Percentiles rank a stretch among this genome's conserved stretches.
Conservation (phyloP, 2,888 invertebrate species). For the Mechanitis messenoides region DNA sequence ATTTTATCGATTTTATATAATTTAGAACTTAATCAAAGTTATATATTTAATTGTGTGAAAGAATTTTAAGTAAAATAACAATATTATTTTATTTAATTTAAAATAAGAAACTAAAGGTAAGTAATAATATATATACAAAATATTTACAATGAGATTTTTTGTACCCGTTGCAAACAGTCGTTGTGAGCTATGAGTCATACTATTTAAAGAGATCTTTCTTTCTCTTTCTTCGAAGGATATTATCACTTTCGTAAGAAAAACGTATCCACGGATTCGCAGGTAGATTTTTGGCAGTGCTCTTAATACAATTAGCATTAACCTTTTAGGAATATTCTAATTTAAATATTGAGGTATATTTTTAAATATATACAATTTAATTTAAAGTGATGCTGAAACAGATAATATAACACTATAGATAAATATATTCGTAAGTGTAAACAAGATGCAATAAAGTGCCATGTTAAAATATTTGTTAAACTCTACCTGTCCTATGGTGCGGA, state of each 20-base stretch:
- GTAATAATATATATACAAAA: neutral
- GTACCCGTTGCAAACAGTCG: neutral
- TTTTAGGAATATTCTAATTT: no score
- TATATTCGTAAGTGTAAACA: neutral
- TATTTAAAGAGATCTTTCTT: conserved; percentile 44
- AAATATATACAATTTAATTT: no score
- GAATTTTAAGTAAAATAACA: no score
- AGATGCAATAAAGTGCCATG: neutral
- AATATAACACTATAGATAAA: no score
- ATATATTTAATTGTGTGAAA: no score
- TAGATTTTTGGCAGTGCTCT: no score
- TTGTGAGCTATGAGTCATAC: conserved; percentile 41
- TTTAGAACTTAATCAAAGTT: neutral
- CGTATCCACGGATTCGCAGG: no score
- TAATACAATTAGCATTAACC: no score
- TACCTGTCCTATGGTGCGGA: neutral
- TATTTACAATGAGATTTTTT: neutral
- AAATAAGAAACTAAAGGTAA: no score
- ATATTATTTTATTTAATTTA: no score
- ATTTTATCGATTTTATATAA: conserved; percentile 5
- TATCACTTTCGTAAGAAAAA: conserved; percentile 8
- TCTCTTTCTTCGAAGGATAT: neutral
- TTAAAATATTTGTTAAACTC: conserved; percentile 1
- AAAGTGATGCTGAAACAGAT: no score
- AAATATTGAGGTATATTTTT: no score